Percentiles rank a stretch among this genome's conserved stretches.
These are phyloP conservation scores for Gastrophryne carolinensis DNA, from an alignment of 2,797 vertebrate genomes.

Conservation along the genomic window DNA sequence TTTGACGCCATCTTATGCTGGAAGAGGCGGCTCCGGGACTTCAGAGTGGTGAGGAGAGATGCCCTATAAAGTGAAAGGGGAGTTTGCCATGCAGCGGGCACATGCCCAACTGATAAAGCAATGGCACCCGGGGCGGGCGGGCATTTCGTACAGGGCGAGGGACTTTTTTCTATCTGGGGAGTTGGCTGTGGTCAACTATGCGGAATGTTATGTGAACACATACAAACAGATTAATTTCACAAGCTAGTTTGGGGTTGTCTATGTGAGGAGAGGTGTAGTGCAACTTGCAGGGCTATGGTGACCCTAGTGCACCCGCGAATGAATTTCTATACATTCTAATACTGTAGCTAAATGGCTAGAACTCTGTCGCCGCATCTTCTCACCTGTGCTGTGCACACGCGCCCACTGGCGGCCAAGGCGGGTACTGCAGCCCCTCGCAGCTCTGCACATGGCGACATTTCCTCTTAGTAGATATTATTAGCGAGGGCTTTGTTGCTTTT, in stretches of 20 bases:
- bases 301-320: too few species aligned
- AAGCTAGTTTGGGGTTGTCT: too few species aligned
- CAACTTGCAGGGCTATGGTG: too few species aligned
- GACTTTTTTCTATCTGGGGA: not conserved
- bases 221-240: too few species aligned
- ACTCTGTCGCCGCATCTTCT: not conserved
- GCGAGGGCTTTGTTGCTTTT: too few species aligned
- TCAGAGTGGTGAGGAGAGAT: slow-evolving; percentile 21
- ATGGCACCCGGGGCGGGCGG: not conserved
- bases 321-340: too few species aligned
- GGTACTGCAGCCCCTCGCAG: not conserved
- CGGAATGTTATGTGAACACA: not conserved
- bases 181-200: not conserved
- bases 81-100: not conserved
- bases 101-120: not conserved
- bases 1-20: slow-evolving; percentile 42
- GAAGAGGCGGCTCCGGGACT: slow-evolving; percentile 33
- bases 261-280: too few species aligned
- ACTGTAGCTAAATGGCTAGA: too few species aligned
- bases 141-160: not conserved
- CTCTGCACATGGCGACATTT: too few species aligned
- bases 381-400: not conserved
- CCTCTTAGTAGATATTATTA: too few species aligned
- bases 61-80: slow-evolving; percentile 29
- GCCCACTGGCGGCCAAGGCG: not conserved